Conservation (phyloP, 2,888 invertebrate genomes). For the Eucriotettix oculatus region DNA sequence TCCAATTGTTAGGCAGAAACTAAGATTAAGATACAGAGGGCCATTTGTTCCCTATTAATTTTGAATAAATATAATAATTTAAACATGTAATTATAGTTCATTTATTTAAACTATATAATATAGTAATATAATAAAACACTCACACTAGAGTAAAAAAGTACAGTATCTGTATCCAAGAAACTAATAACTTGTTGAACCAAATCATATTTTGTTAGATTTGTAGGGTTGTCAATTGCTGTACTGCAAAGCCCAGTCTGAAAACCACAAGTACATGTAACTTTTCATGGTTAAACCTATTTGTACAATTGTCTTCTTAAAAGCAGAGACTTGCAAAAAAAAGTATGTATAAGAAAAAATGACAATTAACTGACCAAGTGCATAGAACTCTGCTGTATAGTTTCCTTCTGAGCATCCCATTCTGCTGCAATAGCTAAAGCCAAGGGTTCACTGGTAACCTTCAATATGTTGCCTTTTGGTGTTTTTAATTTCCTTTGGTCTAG, state of each 20-base stretch:
- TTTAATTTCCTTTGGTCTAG: slow-evolving; percentile 78
- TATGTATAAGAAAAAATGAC: neutral
- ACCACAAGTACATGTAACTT: slow-evolving; percentile 6
- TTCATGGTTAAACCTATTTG: neutral
- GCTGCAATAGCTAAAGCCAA: slow-evolving; percentile 83
- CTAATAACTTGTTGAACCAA: slow-evolving; percentile 63
- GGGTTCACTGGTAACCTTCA: slow-evolving; percentile 57
- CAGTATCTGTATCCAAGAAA: slow-evolving; percentile 66
- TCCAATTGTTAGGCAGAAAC: too few relatives aligned
- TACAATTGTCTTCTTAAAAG: neutral
- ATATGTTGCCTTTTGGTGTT: slow-evolving; percentile 60
- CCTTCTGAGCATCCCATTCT: slow-evolving; percentile 84
- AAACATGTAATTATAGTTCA: too few relatives aligned
- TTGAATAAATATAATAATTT: too few relatives aligned
- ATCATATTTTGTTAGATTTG: slow-evolving; percentile 54
- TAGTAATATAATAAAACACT: slow-evolving; percentile 1
- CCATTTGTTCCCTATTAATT: too few relatives aligned
- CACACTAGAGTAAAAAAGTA: slow-evolving; percentile 52
- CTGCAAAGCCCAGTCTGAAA: slow-evolving; percentile 73
- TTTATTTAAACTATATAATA: too few relatives aligned
- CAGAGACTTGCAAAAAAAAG: neutral
- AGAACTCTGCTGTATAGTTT: slow-evolving; percentile 51
- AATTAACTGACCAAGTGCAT: slow-evolving; percentile 71
- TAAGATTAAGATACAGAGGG: too few relatives aligned
- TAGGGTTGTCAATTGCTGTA: slow-evolving; percentile 86